Evolutionary conservation across 2,888 invertebrate species (phyloP).

Genomic region (Brachynemurus nebulosus): DNA sequence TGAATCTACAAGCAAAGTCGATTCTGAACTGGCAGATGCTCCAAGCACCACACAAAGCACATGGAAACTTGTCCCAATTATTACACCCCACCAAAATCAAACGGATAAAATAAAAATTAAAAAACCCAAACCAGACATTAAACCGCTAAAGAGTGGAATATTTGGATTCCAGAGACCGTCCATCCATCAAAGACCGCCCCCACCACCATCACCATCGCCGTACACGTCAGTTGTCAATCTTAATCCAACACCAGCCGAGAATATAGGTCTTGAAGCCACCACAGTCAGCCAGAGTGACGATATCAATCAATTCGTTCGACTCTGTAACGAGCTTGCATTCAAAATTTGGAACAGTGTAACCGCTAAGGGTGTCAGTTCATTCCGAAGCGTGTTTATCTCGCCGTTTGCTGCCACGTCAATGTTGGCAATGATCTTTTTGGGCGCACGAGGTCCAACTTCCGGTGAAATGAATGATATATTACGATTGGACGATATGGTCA

Average conservation of each 20-base stretch:
- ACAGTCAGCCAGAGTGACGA: conserved; percentile 57
- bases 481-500: conserved; percentile 73
- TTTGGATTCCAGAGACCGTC: conserved; percentile 1
- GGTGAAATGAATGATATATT: conserved; percentile 83
- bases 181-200: conserved; percentile 13
- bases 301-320: conserved; percentile 57
- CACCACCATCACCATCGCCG: conserved; percentile 11
- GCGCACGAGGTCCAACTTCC: conserved; percentile 73
- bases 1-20: conserved; percentile 9
- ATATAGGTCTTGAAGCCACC: conserved; percentile 64
- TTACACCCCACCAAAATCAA: conserved; percentile 32
- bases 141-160: neutral
- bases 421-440: conserved; percentile 81
- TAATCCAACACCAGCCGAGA: conserved; percentile 39
- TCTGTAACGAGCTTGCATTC: conserved; percentile 77
- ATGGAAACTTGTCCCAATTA: conserved; percentile 45
- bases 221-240: conserved; percentile 33
- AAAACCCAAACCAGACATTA: conserved; percentile 8
- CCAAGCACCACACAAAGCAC: conserved; percentile 19
- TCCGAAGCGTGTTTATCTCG: conserved; percentile 64
- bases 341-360: conserved; percentile 65
- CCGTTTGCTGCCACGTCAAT: conserved; percentile 76
- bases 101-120: conserved; percentile 14
- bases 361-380: conserved; percentile 51
- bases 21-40: neutral